Evolutionary conservation across 2,797 vertebrate genomes (phyloP), one percentile per base, ranked within the genome.

Genomic region (Linurgus olivaceus): DNA sequence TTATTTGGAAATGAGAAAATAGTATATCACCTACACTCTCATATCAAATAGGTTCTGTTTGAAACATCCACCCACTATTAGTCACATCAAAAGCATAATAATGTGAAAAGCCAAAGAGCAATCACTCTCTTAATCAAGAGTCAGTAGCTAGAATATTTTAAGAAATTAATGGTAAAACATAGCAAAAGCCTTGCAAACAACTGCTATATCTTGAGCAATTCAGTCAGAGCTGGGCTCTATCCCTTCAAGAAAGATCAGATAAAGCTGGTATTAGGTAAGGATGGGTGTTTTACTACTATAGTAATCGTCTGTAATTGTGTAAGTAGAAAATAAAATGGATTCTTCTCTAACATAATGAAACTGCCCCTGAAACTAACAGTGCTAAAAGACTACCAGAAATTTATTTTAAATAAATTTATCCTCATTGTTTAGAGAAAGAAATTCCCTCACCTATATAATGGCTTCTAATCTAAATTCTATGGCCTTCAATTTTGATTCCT

Each of bases 1-100:
- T 94, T 93, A 93, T 84, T 31, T 93, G 92, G 63, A 91, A 67
- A 93, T 84, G 70, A 91, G 82, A 95, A 95, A 94, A 83, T 82
- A 82, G 82, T 84, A 58, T 63, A 82, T 95, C 88, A 94, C 54
- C 91, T 90, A 80, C 78, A 83, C 23, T 94, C 24, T 68, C 50
- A 40, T 83, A 81, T 87, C 29, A 88, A 75, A 90, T 93, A 65
- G 31, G 89, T 76, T 92, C 40, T 71, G 48, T 73, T 79, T 90
- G 90, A 96, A 94, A 81, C 44, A 90, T 85, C 75, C 82, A 83
- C 84, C 86, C 61, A 76, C 83, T 72, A 57, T 38, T 28, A 94
- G 90, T 70, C 66, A 93, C 73, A 91, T 73, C 68, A 76, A 81
- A 66, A 81, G 14, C 52, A 62, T 14, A 84, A 65, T 73, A 80